These are phyloP conservation scores for Hoplostethus mediterraneus DNA, from an alignment of 2,797 vertebrate genomes.

Conservation along the genomic window DNA sequence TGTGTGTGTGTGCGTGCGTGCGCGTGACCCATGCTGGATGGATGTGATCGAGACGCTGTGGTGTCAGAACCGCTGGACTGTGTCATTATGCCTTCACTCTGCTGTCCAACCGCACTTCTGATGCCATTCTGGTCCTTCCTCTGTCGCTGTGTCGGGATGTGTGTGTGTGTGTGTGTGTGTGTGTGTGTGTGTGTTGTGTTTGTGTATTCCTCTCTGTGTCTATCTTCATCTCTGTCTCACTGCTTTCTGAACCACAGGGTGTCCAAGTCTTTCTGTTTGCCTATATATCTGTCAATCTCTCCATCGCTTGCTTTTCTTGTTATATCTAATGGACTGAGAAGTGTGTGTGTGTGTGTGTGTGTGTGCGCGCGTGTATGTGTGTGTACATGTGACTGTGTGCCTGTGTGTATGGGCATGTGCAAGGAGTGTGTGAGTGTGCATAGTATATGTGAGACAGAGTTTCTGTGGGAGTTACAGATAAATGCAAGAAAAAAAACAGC, in stretches of 20 bases:
- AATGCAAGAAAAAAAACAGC: no score
- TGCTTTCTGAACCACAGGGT: constrained; percentile 8
- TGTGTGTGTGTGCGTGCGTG: constrained; percentile 7
- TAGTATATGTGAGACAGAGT: no score
- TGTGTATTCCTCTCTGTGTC: neutral
- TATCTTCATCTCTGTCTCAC: constrained; percentile 32
- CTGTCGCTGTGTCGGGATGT: constrained; percentile 1
- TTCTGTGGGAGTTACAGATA: no score
- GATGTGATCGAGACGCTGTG: constrained; percentile 43
- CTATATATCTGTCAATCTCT: neutral
- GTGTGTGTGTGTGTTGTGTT: neutral
- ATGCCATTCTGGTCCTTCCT: constrained; percentile 32
- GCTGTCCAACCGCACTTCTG: constrained; percentile 34
- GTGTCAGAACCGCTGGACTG: constrained; percentile 46
- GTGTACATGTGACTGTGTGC: neutral
- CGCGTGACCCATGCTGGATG: constrained; percentile 4
- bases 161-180: neutral
- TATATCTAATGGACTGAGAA: no score
- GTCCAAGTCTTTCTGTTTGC: no score
- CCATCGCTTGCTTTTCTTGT: neutral
- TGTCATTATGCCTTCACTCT: constrained; percentile 51
- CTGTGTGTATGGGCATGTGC: neutral
- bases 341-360: constrained; percentile 7
- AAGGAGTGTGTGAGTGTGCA: no score
- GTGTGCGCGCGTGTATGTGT: neutral